A percentile compares a stretch with the other conserved stretches of the same genome.
Evolutionary conservation across 2,888 invertebrate genomes (phyloP).

Genomic region (Saturnia pavonia): DNA sequence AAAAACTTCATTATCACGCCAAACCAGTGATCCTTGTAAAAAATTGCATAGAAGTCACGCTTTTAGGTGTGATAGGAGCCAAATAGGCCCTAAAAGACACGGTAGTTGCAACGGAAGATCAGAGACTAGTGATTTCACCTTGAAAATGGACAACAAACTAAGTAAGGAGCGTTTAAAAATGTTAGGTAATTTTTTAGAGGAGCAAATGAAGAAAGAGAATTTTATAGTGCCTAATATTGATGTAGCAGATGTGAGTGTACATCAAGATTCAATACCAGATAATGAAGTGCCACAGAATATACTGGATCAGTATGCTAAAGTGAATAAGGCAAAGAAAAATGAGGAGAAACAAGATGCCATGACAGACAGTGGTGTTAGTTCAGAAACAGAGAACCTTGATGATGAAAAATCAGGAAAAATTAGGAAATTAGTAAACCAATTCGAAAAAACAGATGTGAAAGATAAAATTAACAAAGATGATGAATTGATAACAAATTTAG

Average conservation of each 20-base stretch:
- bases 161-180: slow-evolving; percentile 68
- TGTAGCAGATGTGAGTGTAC: slow-evolving; percentile 33
- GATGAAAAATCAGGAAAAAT: slow-evolving; percentile 63
- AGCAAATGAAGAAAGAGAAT: slow-evolving; percentile 72
- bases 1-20: slow-evolving; percentile 64
- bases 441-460: slow-evolving; percentile 45
- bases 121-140: slow-evolving; percentile 60
- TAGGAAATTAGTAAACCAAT: slow-evolving; percentile 53
- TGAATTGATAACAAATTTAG: slow-evolving; percentile 51
- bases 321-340: slow-evolving; percentile 60
- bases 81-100: slow-evolving; percentile 66
- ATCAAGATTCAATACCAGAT: slow-evolving; percentile 58
- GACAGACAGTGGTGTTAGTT: slow-evolving; percentile 78
- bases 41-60: slow-evolving; percentile 83
- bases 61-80: slow-evolving; percentile 78
- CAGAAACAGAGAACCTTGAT: slow-evolving; percentile 74
- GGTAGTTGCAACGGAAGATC: slow-evolving; percentile 68
- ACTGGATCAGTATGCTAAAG: slow-evolving; percentile 73
- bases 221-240: slow-evolving; percentile 50
- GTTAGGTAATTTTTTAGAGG: slow-evolving; percentile 68
- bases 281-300: slow-evolving; percentile 71
- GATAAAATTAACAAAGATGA: slow-evolving; percentile 27
- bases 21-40: slow-evolving; percentile 77
- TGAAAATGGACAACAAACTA: slow-evolving; percentile 65
- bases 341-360: slow-evolving; percentile 66